phyloP scores from a whole-genome alignment of 1,140 invertebrate genomes.

The Conopomorpha cramerella region DNA sequence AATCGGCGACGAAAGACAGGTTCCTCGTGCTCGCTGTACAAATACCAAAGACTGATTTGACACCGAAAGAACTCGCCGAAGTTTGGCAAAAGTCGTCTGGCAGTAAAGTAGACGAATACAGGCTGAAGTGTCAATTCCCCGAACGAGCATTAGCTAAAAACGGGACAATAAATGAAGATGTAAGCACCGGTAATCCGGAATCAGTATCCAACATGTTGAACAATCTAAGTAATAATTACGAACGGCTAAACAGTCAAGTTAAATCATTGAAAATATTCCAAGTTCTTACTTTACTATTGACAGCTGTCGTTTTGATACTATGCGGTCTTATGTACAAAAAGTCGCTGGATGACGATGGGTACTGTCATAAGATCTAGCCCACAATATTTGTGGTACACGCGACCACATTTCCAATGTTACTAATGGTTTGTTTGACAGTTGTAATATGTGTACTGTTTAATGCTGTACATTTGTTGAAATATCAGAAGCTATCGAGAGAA shows the following conservation, averaged over 20 bases:
- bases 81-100: conserved; percentile 44
- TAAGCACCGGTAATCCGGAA: conserved; percentile 19
- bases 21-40: conserved; percentile 51
- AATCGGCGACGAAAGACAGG: conserved; percentile 38
- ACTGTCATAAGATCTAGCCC: conserved; percentile 39
- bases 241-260: conserved; percentile 23
- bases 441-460: no score
- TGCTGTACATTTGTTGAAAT: no score
- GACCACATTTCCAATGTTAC: no score
- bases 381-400: conserved; percentile 20
- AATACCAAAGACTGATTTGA: conserved; percentile 31
- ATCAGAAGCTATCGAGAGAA: no score
- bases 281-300: conserved; percentile 24
- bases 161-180: conserved; percentile 21
- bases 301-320: conserved; percentile 19
- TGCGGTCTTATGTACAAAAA: conserved; percentile 31
- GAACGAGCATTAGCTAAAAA: conserved; percentile 29
- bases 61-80: conserved; percentile 33
- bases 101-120: conserved; percentile 46
- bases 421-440: no score
- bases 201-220: conserved; percentile 24
- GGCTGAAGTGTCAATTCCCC: conserved; percentile 47
- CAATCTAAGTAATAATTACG: conserved; percentile 32
- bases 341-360: conserved; percentile 15
- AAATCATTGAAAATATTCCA: conserved; percentile 28